phyloP scores from a whole-genome alignment of 2,888 invertebrate species.

The Salpingus planirostris region DNA sequence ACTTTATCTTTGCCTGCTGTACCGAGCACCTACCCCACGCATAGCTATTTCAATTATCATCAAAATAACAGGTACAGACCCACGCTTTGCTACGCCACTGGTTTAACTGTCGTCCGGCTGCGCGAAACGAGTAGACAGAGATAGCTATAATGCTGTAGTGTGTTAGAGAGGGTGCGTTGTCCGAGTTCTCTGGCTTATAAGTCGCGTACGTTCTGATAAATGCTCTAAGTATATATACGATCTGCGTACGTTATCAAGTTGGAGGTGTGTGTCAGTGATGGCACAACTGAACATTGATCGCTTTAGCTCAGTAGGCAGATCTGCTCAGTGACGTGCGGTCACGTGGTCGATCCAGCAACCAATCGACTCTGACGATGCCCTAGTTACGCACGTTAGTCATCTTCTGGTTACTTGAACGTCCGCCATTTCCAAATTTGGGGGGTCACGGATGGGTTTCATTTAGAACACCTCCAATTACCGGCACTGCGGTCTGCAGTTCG shows the following conservation, averaged over 20 bases:
- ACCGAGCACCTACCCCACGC: conserved; percentile 22
- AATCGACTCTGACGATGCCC: conserved; percentile 48
- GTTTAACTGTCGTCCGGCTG: no score
- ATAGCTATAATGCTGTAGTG: no score
- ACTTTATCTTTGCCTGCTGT: conserved; percentile 43
- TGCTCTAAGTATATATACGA: conserved; percentile 18
- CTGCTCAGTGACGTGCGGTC: conserved; percentile 57
- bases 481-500: conserved; percentile 47
- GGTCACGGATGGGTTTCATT: conserved; percentile 49
- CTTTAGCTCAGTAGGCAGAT: conserved; percentile 48
- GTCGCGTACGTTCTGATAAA: no score
- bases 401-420: conserved; percentile 53
- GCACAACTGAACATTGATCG: conserved; percentile 56
- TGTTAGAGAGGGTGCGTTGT: no score
- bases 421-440: conserved; percentile 56
- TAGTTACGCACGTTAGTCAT: conserved; percentile 46
- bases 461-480: conserved; percentile 50
- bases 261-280: conserved; percentile 55
- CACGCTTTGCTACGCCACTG: no score
- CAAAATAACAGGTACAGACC: conserved; percentile 19
- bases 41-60: conserved; percentile 6
- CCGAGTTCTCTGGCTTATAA: no score
- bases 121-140: no score
- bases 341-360: conserved; percentile 53
- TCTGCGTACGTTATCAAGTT: not conserved